Evolutionary conservation across 1,140 invertebrate genomes (phyloP).

Genomic region (Nasonia vitripennis): DNA sequence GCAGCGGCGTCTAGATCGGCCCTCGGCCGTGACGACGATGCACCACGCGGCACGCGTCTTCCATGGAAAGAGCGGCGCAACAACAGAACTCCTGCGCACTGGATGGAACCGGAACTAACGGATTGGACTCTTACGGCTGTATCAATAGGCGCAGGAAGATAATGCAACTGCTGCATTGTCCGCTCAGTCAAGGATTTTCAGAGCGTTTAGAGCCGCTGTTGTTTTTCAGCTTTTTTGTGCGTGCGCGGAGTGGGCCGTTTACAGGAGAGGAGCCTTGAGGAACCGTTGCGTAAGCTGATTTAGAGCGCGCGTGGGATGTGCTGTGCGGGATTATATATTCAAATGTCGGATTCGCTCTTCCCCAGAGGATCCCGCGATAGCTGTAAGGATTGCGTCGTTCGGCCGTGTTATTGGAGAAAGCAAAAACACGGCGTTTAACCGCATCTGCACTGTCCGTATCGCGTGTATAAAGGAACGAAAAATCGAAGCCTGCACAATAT

Average conservation of each 20-base stretch:
- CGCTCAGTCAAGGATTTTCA: conserved; percentile 20
- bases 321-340: neutral
- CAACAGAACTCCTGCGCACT: neutral
- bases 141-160: neutral
- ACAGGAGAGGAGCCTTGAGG: neutral
- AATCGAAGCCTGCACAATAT: neutral
- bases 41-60: neutral
- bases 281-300: neutral
- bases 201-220: conserved; percentile 38
- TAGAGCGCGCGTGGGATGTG: too few relatives aligned
- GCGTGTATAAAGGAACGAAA: neutral
- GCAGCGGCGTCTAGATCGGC: too few relatives aligned
- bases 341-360: neutral
- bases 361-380: too few relatives aligned
- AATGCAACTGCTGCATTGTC: conserved; percentile 27
- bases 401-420: too few relatives aligned
- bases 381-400: too few relatives aligned
- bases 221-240: neutral
- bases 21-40: neutral
- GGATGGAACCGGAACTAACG: conserved; percentile 58
- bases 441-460: too few relatives aligned
- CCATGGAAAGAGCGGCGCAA: neutral
- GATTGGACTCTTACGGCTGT: conserved; percentile 14
- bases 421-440: too few relatives aligned
- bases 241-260: neutral